Percentiles rank a stretch among this genome's conserved stretches.
Conservation (phyloP, 2,888 invertebrate genomes). For the Punctoribates punctum region DNA sequence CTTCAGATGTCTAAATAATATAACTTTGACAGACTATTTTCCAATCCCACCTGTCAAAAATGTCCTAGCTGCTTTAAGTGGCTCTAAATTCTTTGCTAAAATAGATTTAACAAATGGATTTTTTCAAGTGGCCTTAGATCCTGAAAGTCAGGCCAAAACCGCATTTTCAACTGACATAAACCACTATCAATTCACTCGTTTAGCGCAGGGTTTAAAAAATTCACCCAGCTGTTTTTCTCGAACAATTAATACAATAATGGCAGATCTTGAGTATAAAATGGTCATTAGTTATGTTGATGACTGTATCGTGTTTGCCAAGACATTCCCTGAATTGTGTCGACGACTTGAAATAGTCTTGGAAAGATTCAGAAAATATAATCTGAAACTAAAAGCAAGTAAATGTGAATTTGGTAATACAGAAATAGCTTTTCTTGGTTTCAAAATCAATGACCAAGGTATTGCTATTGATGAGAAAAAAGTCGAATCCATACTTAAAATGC, state of each 20-base stretch:
- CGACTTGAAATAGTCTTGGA: no score
- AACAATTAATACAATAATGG: neutral
- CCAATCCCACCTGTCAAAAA: neutral
- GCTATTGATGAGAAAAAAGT: neutral
- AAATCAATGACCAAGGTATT: no score
- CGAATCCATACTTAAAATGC: neutral
- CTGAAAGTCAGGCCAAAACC: neutral
- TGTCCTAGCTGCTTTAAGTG: neutral
- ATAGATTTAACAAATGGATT: neutral
- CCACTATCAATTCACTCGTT: neutral
- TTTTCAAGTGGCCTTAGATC: neutral
- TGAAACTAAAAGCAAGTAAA: no score
- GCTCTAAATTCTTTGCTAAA: neutral
- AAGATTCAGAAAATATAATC: no score
- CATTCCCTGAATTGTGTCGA: no score
- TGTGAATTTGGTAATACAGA: no score
- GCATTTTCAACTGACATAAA: neutral
- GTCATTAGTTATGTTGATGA: neutral
- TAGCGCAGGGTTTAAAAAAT: neutral
- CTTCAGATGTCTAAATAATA: neutral
- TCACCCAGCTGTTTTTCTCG: neutral
- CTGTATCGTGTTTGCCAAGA: no score
- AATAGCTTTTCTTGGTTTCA: no score
- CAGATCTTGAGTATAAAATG: neutral
- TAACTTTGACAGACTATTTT: neutral